A percentile compares a stretch with the other conserved stretches of the same genome.
Conservation (phyloP, 2,113 vertebrate species). For the Vulpes vulpes region DNA sequence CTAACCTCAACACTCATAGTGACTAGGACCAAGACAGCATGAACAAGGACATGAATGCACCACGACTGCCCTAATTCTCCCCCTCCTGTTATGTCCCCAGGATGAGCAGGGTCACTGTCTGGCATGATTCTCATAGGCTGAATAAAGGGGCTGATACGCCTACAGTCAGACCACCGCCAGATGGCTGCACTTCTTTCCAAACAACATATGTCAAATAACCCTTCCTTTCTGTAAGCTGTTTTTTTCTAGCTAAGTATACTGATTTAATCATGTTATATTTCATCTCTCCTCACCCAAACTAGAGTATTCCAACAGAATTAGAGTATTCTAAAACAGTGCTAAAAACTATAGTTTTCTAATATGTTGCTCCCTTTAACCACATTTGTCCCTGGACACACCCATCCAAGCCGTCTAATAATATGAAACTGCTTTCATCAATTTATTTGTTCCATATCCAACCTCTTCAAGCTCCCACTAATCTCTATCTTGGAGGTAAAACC, state of each 20-base stretch:
- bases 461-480: not conserved
- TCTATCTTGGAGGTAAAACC: not conserved
- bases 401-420: not conserved
- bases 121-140: not conserved
- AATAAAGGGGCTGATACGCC: not conserved
- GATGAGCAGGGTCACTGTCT: not conserved
- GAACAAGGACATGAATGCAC: not conserved
- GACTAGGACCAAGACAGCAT: not conserved
- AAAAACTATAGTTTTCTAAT: not conserved
- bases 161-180: not conserved
- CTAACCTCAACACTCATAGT: not conserved
- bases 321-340: not conserved
- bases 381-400: not conserved
- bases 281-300: not conserved
- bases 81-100: not conserved
- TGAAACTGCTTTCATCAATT: not conserved
- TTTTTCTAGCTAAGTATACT: not conserved
- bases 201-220: not conserved
- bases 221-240: not conserved
- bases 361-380: not conserved
- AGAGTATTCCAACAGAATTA: not conserved
- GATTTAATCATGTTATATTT: not conserved
- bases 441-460: not conserved
- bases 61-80: not conserved
- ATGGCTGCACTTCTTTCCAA: conserved; percentile 5